These are phyloP conservation scores for Epinephelus fuscoguttatus DNA, from an alignment of 2,113 vertebrate species.

Conservation along the genomic window DNA sequence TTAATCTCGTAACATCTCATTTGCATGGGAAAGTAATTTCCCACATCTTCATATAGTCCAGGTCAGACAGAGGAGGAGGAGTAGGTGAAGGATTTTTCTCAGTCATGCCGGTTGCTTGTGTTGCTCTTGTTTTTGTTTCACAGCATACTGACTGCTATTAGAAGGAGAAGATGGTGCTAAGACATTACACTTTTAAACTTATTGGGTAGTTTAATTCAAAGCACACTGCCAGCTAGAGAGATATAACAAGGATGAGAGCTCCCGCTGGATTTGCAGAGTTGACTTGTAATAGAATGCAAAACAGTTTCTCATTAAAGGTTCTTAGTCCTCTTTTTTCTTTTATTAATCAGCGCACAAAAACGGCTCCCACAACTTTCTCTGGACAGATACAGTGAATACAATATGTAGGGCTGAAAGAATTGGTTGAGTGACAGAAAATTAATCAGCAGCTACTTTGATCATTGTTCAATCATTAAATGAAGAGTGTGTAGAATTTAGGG, in stretches of 20 bases:
- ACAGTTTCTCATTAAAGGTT: conserved; percentile 6
- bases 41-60: neutral
- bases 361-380: neutral
- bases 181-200: neutral
- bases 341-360: conserved; percentile 3
- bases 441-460: neutral
- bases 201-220: neutral
- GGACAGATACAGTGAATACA: neutral
- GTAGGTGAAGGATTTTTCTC: neutral
- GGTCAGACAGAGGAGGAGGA: neutral
- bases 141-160: neutral
- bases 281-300: conserved; percentile 14
- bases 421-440: neutral
- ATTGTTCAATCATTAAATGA: too few relatives aligned
- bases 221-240: neutral
- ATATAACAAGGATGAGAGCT: neutral
- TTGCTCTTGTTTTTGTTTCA: conserved; percentile 3
- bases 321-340: neutral
- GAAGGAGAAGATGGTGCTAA: neutral
- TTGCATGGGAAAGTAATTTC: conserved; percentile 21
- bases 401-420: neutral
- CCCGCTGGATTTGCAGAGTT: neutral
- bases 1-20: conserved; percentile 18
- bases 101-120: neutral
- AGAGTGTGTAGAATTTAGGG: too few relatives aligned